phyloP scores from a whole-genome alignment of 2,888 invertebrate species.

The Crossocerus cetratus region DNA sequence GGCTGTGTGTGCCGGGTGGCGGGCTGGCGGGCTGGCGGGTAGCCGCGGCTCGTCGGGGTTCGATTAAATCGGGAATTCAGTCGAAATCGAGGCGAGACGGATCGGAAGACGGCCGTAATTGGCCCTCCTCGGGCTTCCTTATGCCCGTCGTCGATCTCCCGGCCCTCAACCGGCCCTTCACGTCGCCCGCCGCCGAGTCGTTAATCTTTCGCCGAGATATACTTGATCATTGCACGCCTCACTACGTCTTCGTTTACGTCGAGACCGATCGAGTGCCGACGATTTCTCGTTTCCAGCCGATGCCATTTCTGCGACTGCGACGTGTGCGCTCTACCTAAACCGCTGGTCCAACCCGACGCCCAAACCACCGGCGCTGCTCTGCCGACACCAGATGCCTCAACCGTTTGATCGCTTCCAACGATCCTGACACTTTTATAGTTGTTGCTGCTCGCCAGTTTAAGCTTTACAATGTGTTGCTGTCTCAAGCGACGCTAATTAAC shows the following conservation, averaged over 20 bases:
- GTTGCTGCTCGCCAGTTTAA: no score
- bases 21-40: neutral
- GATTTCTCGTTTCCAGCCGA: conserved; percentile 54
- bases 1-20: conserved; percentile 15
- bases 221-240: conserved; percentile 63
- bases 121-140: conserved; percentile 52
- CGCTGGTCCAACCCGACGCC: no score
- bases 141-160: conserved; percentile 44
- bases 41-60: conserved; percentile 22
- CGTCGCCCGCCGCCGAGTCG: conserved; percentile 48
- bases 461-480: no score
- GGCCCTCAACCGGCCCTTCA: conserved; percentile 39
- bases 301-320: conserved; percentile 46
- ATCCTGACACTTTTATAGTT: no score
- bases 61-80: conserved; percentile 60
- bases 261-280: conserved; percentile 57
- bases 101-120: conserved; percentile 54
- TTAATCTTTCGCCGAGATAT: conserved; percentile 58
- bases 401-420: neutral
- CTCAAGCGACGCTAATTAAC: no score
- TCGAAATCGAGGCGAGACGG: conserved; percentile 57
- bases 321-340: conserved; percentile 32
- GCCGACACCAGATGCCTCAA: neutral
- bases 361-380: no score
- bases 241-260: conserved; percentile 62